phyloP scores from a whole-genome alignment of 2,113 vertebrate genomes.

The Hystrix brachyura region DNA sequence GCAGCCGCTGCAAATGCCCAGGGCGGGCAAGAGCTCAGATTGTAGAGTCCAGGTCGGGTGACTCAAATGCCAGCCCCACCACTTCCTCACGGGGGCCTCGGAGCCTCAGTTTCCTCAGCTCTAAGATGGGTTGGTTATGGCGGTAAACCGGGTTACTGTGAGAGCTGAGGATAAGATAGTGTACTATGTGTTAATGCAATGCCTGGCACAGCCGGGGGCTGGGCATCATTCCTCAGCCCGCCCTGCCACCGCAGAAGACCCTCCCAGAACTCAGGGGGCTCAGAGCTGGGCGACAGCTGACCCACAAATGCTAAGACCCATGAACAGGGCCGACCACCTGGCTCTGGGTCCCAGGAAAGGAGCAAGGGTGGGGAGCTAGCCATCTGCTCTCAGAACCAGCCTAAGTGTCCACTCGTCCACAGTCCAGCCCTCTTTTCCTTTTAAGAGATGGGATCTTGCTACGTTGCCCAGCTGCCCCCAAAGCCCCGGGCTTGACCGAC shows the following conservation, averaged over 20 bases:
- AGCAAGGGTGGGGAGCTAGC: background rate
- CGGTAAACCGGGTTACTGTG: background rate
- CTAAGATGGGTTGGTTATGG: background rate
- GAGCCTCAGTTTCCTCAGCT: background rate
- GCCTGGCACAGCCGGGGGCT: background rate
- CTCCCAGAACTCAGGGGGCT: background rate
- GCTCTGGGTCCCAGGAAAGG: background rate
- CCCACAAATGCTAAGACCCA: background rate
- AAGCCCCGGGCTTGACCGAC: background rate
- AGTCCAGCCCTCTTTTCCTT: background rate
- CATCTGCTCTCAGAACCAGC: background rate
- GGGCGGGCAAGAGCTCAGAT: background rate
- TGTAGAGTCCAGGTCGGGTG: fast-evolving
- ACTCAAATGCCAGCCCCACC: background rate
- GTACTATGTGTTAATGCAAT: background rate
- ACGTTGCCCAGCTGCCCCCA: background rate
- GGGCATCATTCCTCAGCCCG: fast-evolving
- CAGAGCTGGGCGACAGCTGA: background rate
- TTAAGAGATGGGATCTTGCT: background rate
- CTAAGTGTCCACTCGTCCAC: background rate
- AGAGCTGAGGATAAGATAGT: background rate
- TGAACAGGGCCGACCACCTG: background rate
- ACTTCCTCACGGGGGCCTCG: background rate
- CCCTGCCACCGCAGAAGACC: background rate
- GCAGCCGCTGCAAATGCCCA: fast-evolving